phyloP scores from a whole-genome alignment of 2,797 vertebrate genomes.

The Nothura maculosa region DNA sequence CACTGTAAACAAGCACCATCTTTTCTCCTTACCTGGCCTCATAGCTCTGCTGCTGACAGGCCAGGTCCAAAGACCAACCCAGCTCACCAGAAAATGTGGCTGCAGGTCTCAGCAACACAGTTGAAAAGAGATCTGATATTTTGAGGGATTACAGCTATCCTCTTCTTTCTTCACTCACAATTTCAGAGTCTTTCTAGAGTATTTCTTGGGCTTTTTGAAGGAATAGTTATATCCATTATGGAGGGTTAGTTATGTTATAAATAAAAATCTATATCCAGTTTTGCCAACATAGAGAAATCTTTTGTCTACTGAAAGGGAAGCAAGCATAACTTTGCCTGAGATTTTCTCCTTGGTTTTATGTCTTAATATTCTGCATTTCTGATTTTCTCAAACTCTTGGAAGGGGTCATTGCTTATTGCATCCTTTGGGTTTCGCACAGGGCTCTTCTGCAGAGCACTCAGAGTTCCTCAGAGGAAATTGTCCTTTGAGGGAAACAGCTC shows the following conservation, averaged over 20 bases:
- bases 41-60: background rate
- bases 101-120: background rate
- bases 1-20: fast-evolving
- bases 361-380: background rate
- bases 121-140: background rate
- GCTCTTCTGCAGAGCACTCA: background rate
- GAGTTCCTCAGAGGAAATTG: background rate
- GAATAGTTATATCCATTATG: background rate
- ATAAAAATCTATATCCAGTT: background rate
- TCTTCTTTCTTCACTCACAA: background rate
- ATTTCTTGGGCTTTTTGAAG: background rate
- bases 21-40: background rate
- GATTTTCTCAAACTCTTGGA: background rate
- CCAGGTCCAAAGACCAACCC: background rate
- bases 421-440: fast-evolving
- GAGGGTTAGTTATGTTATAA: background rate
- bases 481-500: background rate
- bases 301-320: background rate
- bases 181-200: background rate
- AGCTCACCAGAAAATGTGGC: background rate
- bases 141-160: background rate
- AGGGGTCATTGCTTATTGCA: background rate
- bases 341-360: background rate
- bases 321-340: background rate
- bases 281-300: background rate